These are phyloP conservation scores for Blastobasis adustella DNA, from an alignment of 2,888 invertebrate genomes.

Conservation along the genomic window DNA sequence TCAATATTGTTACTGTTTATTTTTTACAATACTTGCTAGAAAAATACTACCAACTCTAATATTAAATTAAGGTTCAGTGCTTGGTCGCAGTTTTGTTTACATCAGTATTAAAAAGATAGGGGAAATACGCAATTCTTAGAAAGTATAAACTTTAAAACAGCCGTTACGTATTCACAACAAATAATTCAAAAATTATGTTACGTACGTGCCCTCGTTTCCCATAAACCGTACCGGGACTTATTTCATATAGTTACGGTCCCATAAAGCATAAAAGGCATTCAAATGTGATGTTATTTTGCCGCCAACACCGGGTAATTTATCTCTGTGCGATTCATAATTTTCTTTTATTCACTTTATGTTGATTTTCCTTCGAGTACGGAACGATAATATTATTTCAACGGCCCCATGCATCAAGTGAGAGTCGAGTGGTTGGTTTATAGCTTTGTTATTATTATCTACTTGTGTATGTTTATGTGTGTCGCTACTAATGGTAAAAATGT, in stretches of 20 bases:
- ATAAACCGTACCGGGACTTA: constrained; percentile 65
- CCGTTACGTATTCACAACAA: constrained; percentile 33
- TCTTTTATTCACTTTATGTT: constrained; percentile 76
- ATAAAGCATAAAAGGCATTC: constrained; percentile 75
- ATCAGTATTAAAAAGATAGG: no score
- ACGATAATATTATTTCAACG: constrained; percentile 74
- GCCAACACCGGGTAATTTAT: constrained; percentile 74
- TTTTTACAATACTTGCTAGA: no score
- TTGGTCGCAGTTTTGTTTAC: no score
- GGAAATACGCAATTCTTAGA: no score
- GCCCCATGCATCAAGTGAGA: constrained; percentile 62
- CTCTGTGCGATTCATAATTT: constrained; percentile 74
- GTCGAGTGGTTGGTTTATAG: constrained; percentile 48
- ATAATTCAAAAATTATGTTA: constrained; percentile 64
- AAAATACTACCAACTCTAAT: no score
- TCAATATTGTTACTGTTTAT: no score
- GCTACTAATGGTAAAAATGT: not conserved
- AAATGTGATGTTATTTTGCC: constrained; percentile 76
- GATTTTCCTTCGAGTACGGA: constrained; percentile 65
- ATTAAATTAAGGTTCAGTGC: no score
- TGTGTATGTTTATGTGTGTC: not conserved
- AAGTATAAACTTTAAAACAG: not conserved
- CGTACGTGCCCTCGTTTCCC: constrained; percentile 65
- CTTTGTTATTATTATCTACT: constrained; percentile 50
- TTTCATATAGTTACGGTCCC: constrained; percentile 70